Evolutionary conservation across 2,113 vertebrate genomes (phyloP).

Genomic region (Microtus oregoni): DNA sequence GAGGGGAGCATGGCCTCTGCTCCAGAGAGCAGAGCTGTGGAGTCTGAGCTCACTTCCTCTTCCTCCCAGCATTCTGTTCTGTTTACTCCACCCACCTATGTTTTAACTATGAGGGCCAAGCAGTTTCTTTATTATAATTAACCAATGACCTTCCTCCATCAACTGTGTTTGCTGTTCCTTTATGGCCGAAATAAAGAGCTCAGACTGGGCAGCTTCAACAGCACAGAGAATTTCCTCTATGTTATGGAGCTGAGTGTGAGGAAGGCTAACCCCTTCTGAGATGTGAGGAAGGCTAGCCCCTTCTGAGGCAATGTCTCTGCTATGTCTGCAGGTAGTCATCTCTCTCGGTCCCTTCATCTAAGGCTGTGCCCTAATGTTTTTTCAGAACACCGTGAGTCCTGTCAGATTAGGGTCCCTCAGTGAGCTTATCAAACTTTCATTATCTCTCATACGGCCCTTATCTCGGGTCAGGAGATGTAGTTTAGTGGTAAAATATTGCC

Average conservation of each 20-base stretch:
- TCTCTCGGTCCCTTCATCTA: not conserved
- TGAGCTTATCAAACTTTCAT: not conserved
- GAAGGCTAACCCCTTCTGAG: not conserved
- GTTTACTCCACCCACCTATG: too few relatives aligned
- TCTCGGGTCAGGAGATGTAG: not conserved
- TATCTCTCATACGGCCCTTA: not conserved
- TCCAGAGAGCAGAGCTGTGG: too few relatives aligned
- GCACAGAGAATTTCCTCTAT: not conserved
- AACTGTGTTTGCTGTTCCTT: not conserved
- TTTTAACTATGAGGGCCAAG: too few relatives aligned
- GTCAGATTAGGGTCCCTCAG: not conserved
- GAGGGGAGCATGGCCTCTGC: too few relatives aligned
- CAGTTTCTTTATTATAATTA: too few relatives aligned
- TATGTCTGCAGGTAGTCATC: not conserved
- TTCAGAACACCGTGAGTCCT: not conserved
- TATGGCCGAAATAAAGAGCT: not conserved
- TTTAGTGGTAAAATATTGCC: not conserved
- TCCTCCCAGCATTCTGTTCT: too few relatives aligned
- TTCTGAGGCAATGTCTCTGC: not conserved
- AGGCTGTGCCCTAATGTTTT: not conserved
- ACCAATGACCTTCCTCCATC: too few relatives aligned
- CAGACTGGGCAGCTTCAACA: not conserved
- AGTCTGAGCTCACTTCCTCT: too few relatives aligned
- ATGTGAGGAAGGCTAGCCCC: not conserved
- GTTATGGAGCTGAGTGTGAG: not conserved